Percentiles rank a stretch among this genome's conserved stretches.
Evolutionary conservation across 2,888 invertebrate species (phyloP).

Genomic region (Caenorhabditis sulstoni): DNA sequence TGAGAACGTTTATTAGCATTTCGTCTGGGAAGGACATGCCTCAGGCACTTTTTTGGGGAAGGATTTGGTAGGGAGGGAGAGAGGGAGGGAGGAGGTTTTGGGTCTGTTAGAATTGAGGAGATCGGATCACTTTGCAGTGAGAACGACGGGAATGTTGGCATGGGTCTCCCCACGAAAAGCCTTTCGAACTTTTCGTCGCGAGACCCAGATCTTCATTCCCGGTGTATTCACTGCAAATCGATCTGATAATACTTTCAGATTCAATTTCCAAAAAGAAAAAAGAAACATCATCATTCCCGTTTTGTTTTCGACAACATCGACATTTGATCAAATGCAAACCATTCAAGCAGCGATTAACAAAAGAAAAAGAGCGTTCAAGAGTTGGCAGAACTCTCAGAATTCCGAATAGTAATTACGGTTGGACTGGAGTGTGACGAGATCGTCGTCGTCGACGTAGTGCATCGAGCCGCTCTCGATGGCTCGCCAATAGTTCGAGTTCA

Average conservation of each 20-base stretch:
- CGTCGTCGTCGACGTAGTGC: slow-evolving; percentile 72
- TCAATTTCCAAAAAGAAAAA: slow-evolving; percentile 4
- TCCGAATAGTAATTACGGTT: slow-evolving; percentile 74
- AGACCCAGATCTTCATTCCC: too few relatives aligned
- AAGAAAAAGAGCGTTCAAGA: slow-evolving; percentile 12
- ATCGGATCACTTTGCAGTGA: too few relatives aligned
- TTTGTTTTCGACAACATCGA: slow-evolving; percentile 1
- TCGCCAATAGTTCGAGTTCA: slow-evolving; percentile 73
- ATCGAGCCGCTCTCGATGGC: slow-evolving; percentile 67
- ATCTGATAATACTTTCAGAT: too few relatives aligned
- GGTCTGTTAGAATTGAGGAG: too few relatives aligned
- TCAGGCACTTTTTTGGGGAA: not conserved
- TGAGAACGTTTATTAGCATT: slow-evolving; percentile 6
- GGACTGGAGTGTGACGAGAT: slow-evolving; percentile 66
- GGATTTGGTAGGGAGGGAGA: too few relatives aligned
- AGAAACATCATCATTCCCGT: not conserved
- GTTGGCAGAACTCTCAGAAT: slow-evolving; percentile 49
- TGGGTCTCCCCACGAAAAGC: too few relatives aligned
- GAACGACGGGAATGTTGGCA: too few relatives aligned
- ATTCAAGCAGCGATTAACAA: not conserved
- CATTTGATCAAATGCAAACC: not conserved
- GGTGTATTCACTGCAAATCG: too few relatives aligned
- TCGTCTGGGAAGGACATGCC: not conserved
- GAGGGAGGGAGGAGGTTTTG: too few relatives aligned
- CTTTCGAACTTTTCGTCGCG: too few relatives aligned